A percentile compares a stretch with the other conserved stretches of the same genome.
Evolutionary conservation across 2,797 vertebrate genomes (phyloP).

Genomic region (Bradypus variegatus): DNA sequence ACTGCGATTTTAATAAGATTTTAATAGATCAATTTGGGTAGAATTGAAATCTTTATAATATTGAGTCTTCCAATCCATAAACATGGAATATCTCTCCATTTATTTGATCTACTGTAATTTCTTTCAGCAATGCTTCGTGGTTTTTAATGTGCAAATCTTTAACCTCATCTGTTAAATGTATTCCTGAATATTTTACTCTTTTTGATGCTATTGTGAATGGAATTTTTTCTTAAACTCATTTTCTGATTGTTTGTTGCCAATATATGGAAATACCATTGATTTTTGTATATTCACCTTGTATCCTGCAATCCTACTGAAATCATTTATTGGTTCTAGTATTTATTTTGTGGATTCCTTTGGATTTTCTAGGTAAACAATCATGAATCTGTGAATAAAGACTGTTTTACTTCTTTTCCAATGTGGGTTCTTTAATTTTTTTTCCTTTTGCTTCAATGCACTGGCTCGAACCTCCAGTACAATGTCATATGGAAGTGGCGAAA

Average conservation of each 20-base stretch:
- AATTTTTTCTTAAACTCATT: not conserved
- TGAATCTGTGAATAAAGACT: not conserved
- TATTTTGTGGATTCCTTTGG: not conserved
- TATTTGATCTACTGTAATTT: not conserved
- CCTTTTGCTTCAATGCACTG: not conserved
- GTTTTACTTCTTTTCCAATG: not conserved
- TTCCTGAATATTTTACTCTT: not conserved
- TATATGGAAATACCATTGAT: not conserved
- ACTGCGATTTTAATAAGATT: not conserved
- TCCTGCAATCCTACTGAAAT: not conserved
- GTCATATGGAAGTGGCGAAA: not conserved
- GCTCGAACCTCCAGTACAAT: not conserved
- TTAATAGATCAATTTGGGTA: not conserved
- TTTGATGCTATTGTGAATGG: not conserved
- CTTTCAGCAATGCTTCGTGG: not conserved
- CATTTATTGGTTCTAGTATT: not conserved
- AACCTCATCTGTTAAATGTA: not conserved
- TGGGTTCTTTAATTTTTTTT: not conserved
- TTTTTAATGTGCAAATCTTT: not conserved
- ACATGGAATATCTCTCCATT: not conserved
- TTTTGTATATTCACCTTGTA: not conserved
- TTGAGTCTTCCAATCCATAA: not conserved
- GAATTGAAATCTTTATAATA: not conserved
- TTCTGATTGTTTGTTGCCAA: not conserved
- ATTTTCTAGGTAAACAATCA: not conserved